Conservation (phyloP, 2,113 vertebrate genomes). For the Hydrolagus affinis region DNA sequence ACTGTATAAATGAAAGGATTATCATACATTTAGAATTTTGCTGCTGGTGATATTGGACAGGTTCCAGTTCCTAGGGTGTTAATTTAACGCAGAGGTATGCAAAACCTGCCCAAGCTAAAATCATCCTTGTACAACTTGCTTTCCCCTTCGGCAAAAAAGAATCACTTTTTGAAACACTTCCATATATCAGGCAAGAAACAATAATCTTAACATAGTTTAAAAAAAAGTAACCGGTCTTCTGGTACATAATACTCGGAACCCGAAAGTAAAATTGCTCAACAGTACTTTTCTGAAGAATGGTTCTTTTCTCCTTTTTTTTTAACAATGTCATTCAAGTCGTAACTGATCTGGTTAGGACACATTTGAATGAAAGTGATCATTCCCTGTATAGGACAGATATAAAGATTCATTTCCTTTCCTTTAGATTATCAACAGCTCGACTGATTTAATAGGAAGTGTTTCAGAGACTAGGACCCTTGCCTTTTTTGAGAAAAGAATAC, state of each 20-base stretch:
- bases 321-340: too few species aligned
- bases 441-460: too few species aligned
- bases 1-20: slow-evolving; percentile 48
- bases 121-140: neutral
- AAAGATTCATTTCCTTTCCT: too few species aligned
- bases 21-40: slow-evolving; percentile 56
- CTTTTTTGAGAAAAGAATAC: too few species aligned
- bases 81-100: neutral
- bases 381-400: too few species aligned
- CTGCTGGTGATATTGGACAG: slow-evolving; percentile 56
- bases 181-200: slow-evolving; percentile 4
- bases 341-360: too few species aligned
- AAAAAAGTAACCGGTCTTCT: too few species aligned
- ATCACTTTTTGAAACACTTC: neutral
- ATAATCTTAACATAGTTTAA: too few species aligned
- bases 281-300: slow-evolving; percentile 5
- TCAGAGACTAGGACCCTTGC: too few species aligned
- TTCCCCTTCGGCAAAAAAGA: neutral
- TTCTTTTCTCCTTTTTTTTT: neutral
- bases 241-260: neutral
- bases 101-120: slow-evolving; percentile 14
- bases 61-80: slow-evolving; percentile 47
- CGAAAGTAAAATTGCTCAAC: neutral
- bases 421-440: too few species aligned
- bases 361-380: too few species aligned